phyloP scores from a whole-genome alignment of 2,113 vertebrate genomes.

The Danionella cerebrum region DNA sequence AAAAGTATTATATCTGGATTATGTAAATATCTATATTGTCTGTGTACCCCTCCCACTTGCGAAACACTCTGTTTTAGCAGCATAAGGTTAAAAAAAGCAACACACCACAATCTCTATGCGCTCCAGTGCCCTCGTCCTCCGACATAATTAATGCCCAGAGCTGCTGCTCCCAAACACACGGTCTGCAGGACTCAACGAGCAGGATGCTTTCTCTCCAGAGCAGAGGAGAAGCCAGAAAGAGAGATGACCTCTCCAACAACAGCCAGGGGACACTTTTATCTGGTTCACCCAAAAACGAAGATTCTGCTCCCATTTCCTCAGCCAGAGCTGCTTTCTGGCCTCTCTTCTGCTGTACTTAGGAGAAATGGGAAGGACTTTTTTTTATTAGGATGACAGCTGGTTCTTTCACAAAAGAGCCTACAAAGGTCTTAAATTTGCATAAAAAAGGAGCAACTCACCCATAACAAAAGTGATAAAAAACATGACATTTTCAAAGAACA shows the following conservation, averaged over 20 bases:
- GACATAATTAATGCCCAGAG: neutral
- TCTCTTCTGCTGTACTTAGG: no score
- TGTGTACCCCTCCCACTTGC: neutral
- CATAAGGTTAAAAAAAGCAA: conserved; percentile 6
- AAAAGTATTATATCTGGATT: no score
- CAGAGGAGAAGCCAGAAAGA: neutral
- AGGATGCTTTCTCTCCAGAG: neutral
- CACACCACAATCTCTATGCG: neutral
- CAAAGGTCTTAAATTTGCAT: no score
- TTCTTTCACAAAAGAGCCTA: no score
- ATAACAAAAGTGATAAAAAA: no score
- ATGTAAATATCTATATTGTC: neutral
- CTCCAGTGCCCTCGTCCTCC: neutral
- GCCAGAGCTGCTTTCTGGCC: no score
- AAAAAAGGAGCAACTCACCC: no score
- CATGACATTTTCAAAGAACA: no score
- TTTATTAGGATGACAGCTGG: no score
- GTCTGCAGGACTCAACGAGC: neutral
- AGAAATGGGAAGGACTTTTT: no score
- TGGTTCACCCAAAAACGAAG: neutral
- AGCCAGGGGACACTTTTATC: neutral
- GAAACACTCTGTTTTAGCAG: neutral
- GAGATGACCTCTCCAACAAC: neutral
- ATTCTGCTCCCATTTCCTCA: no score
- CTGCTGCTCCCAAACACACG: neutral